Base-by-base conservation (phyloP, 2,888 invertebrate genomes). In the Mamestra brassicae region DNA sequence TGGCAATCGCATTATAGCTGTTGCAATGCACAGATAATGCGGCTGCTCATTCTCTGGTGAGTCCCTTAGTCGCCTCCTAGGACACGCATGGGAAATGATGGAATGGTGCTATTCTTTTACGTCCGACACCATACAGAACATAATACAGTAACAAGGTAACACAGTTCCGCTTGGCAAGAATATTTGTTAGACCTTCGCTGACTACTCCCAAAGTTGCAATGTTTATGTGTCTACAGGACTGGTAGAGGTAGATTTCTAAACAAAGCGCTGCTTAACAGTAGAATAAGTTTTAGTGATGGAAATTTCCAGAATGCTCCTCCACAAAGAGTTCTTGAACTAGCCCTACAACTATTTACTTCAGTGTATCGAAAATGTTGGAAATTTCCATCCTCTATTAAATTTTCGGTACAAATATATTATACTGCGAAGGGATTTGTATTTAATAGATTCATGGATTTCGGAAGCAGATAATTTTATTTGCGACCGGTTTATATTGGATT, bases 391-490 rank as follows among this genome's bases (percentile, higher is more conserved):
- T 26, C 38, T 67, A 45, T n/a, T 34, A 64, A 34, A 68, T 66
- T 71, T 64, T 65, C 52, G 13, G n/a, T 45, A 64, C 11, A 55
- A n/a, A n/a, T 57, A 34, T 26, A 26, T 47, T 57, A 55, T 57
- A 34, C 47, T 57, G 17, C 47, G 52, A 61, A 15, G 64, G 52
- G 63, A 81, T 81, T 62, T 72, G 47, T 36, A 45, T 81, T 64
- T 60, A 66, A 67, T 83, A 60, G 50, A 79, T 73, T 73, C 60
- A 64, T 65, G 61, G 72, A 67, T 72, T 78, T 47, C 11, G 11
- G 17, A 47, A 45, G 63, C 55, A 52, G 54, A 72, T 80, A 63
- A 79, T 76, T 76, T 60, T 65, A 60, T 67, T 80, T 64, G 15
- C n/a, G 6, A 42, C 13, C 36, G 57, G 38, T 65, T 54, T 68